These are phyloP conservation scores for Planococcus citri DNA, from an alignment of 1,140 invertebrate genomes.

Conservation along the genomic window DNA sequence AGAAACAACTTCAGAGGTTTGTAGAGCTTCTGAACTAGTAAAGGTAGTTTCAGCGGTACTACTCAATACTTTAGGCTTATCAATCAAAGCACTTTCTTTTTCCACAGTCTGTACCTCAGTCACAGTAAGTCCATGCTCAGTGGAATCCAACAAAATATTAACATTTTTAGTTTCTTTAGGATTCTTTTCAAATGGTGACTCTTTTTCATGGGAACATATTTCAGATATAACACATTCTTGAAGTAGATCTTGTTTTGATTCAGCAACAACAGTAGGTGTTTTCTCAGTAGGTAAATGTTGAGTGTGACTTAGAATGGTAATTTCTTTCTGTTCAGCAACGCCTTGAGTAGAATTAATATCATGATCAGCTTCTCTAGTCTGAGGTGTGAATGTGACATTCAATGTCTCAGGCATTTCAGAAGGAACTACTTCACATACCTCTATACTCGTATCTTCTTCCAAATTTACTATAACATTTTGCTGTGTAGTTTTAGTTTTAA, in stretches of 20 bases:
- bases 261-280: neutral
- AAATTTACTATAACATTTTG: constrained; percentile 8
- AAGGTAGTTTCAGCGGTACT: constrained; percentile 26
- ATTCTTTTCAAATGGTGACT: neutral
- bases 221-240: neutral
- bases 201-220: neutral
- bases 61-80: constrained; percentile 13
- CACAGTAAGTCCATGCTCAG: neutral
- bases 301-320: neutral
- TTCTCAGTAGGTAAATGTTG: neutral
- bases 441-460: constrained; percentile 14
- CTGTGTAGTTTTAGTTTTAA: neutral
- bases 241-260: neutral
- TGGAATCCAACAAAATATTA: neutral
- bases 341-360: constrained; percentile 6
- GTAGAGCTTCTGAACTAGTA: constrained; percentile 26
- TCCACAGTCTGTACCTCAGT: neutral
- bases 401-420: neutral
- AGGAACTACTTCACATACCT: neutral
- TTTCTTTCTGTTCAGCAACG: neutral
- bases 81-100: neutral
- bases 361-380: neutral
- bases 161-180: neutral
- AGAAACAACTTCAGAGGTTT: constrained; percentile 28
- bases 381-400: neutral